Evolutionary conservation across 2,797 vertebrate genomes (phyloP).

Genomic region (Catamblyrhynchus diadema): DNA sequence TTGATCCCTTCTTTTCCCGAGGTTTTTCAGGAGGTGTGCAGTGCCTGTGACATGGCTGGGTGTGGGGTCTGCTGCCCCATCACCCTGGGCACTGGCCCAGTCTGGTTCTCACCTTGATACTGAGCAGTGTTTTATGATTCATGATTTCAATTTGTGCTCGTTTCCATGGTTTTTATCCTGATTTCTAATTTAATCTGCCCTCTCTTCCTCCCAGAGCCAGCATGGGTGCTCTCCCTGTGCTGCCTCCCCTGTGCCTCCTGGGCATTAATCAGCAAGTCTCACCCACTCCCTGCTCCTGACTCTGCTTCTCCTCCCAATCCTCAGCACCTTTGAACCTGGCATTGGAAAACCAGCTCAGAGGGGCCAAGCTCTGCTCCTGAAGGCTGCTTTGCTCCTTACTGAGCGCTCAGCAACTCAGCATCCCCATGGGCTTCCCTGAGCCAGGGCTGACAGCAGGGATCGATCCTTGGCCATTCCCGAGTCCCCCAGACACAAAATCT

Average conservation of each 20-base stretch:
- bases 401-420: neutral
- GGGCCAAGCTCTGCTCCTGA: neutral
- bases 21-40: neutral
- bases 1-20: neutral
- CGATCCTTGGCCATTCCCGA: rapidly evolving
- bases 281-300: neutral
- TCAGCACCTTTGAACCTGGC: neutral
- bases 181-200: neutral
- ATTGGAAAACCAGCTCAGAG: rapidly evolving
- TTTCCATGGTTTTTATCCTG: neutral
- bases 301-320: neutral
- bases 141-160: rapidly evolving
- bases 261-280: neutral
- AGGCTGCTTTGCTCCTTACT: rapidly evolving
- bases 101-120: rapidly evolving
- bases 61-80: rapidly evolving
- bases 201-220: neutral
- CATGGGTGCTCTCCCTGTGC: rapidly evolving
- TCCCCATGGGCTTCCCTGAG: neutral
- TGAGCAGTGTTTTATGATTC: neutral
- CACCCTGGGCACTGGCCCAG: neutral
- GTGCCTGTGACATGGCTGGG: rapidly evolving
- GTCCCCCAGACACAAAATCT: rapidly evolving
- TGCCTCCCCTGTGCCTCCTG: neutral
- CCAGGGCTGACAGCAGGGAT: neutral